These are phyloP conservation scores for Adrianichthys oophorus DNA, from an alignment of 2,797 vertebrate species.

Conservation along the genomic window DNA sequence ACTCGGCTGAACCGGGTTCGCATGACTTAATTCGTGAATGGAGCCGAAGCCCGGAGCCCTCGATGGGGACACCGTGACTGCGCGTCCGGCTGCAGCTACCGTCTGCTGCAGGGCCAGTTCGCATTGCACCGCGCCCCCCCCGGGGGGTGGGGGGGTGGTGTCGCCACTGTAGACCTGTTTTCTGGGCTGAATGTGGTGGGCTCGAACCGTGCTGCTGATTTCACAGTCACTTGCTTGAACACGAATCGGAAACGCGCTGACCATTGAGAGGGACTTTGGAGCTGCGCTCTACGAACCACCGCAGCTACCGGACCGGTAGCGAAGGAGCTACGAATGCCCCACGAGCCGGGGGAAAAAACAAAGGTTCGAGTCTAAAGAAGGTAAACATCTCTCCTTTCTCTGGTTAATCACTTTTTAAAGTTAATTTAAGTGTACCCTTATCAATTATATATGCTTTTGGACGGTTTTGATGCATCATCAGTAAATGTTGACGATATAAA, in stretches of 20 bases:
- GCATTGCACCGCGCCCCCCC: slow-evolving; percentile 25
- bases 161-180: slow-evolving; percentile 41
- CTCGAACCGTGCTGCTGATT: slow-evolving; percentile 47
- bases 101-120: slow-evolving; percentile 37
- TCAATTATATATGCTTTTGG: neutral
- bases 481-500: slow-evolving; percentile 24
- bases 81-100: slow-evolving; percentile 30
- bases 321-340: slow-evolving; percentile 41
- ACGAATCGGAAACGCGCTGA: slow-evolving; percentile 31
- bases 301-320: slow-evolving; percentile 36
- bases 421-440: neutral
- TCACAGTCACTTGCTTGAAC: slow-evolving; percentile 22
- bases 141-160: slow-evolving; percentile 36
- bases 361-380: slow-evolving; percentile 53
- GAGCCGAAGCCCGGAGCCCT: slow-evolving; percentile 14
- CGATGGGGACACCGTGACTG: slow-evolving; percentile 15
- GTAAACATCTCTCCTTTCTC: slow-evolving; percentile 33
- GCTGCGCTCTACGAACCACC: slow-evolving; percentile 46
- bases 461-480: slow-evolving; percentile 31
- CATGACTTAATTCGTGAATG: slow-evolving; percentile 31
- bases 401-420: slow-evolving; percentile 18
- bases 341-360: slow-evolving; percentile 43
- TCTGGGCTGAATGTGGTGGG: slow-evolving; percentile 26
- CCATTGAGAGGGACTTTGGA: slow-evolving; percentile 15
- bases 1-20: slow-evolving; percentile 15